Percentiles rank a stretch among this genome's conserved stretches.
Evolutionary conservation across 2,888 invertebrate species (phyloP).

Genomic region (Anthrax anthrax): DNA sequence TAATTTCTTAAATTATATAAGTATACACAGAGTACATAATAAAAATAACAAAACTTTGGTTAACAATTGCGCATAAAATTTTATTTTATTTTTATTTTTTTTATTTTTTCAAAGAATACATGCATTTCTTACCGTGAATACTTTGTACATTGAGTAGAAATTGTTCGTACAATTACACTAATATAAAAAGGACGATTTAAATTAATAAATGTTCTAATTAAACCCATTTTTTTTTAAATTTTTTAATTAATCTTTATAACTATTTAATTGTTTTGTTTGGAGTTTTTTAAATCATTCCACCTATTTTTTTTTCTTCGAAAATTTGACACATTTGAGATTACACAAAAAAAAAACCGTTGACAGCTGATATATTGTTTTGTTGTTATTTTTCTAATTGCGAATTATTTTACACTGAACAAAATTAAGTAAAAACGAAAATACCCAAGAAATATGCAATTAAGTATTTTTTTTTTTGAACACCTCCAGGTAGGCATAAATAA

Average conservation of each 20-base stretch:
- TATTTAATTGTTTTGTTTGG: no score
- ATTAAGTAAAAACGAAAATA: no score
- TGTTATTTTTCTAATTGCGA: no score
- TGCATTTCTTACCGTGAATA: conserved; percentile 10
- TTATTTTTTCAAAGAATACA: neutral
- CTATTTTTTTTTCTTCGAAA: no score
- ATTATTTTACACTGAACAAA: no score
- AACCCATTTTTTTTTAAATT: conserved; percentile 5
- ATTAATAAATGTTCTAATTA: conserved; percentile 4
- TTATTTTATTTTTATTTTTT: neutral
- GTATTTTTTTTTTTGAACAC: neutral
- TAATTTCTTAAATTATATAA: conserved; percentile 3
- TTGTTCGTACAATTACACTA: conserved; percentile 6
- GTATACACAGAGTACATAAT: neutral
- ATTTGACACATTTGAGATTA: no score
- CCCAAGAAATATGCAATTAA: no score
- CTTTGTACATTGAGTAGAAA: conserved; percentile 7
- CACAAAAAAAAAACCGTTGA: no score
- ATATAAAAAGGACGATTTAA: conserved; percentile 4
- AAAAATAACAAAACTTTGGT: no score
- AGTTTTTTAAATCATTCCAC: no score
- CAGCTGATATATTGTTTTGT: no score
- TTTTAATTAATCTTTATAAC: no score
- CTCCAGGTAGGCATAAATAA: neutral
- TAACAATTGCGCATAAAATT: neutral